phyloP scores from a whole-genome alignment of 1,140 invertebrate species.

The Drosophila micromelanica region DNA sequence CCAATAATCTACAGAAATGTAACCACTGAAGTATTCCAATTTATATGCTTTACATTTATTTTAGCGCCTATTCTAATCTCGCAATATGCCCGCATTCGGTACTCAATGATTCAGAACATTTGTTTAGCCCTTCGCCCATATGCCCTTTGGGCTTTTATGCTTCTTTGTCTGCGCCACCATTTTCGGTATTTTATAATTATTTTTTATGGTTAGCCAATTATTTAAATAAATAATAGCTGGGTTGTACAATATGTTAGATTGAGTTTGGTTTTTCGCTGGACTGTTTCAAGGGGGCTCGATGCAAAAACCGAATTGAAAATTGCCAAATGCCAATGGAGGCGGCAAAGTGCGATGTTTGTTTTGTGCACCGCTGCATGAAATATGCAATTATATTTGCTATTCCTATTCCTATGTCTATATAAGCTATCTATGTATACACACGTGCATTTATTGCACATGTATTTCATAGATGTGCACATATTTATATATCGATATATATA shows the following conservation, averaged over 20 bases:
- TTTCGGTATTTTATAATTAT: conserved; percentile 58
- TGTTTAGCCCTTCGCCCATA: background rate
- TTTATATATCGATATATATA: conserved; percentile 8
- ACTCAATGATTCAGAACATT: conserved; percentile 47
- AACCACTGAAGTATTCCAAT: background rate
- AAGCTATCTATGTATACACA: conserved; percentile 13
- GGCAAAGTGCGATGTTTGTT: conserved; percentile 45
- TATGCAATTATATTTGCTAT: conserved; percentile 64
- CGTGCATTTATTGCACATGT: conserved; percentile 3
- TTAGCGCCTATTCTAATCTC: conserved; percentile 24
- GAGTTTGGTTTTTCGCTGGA: background rate
- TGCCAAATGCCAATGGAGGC: conserved; percentile 60
- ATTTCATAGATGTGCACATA: background rate
- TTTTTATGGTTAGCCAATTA: conserved; percentile 67
- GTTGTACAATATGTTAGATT: conserved; percentile 24
- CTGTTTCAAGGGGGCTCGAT: background rate
- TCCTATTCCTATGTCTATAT: conserved; percentile 25
- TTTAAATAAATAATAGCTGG: conserved; percentile 73
- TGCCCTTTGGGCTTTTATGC: conserved; percentile 7
- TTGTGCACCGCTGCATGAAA: conserved; percentile 58
- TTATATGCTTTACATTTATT: conserved; percentile 7
- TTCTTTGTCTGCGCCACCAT: conserved; percentile 39
- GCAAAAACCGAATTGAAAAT: conserved; percentile 61
- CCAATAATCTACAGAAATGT: no score
- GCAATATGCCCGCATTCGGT: conserved; percentile 34